Percentiles rank a stretch among this genome's conserved stretches.
Evolutionary conservation across 2,888 invertebrate species (phyloP).

Genomic region (Encarsia formosa): DNA sequence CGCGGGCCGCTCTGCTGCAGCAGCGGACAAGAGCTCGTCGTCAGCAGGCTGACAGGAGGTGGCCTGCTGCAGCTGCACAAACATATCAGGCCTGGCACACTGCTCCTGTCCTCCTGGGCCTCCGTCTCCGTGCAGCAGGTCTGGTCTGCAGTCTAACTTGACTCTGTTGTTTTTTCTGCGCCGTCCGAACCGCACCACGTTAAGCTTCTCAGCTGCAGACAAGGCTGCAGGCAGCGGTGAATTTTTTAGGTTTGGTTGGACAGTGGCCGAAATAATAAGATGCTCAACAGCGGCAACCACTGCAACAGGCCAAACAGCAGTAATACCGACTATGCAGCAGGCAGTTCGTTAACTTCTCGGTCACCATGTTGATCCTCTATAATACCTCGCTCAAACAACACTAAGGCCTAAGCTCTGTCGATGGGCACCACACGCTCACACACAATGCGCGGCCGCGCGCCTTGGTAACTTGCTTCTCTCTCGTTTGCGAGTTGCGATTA

Average conservation of each 20-base stretch:
- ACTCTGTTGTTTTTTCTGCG: too few relatives aligned
- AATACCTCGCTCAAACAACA: too few relatives aligned
- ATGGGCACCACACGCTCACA: constrained; percentile 4
- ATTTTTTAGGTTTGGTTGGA: neutral
- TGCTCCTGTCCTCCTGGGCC: too few relatives aligned
- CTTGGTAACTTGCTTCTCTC: neutral
- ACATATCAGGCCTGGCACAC: too few relatives aligned
- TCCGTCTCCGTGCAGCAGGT: too few relatives aligned
- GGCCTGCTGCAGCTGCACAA: too few relatives aligned
- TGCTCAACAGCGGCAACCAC: neutral
- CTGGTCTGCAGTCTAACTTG: too few relatives aligned
- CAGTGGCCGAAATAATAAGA: too few relatives aligned
- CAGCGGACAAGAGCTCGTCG: neutral
- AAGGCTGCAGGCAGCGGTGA: neutral
- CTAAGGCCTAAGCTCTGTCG: too few relatives aligned
- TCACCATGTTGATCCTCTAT: constrained; percentile 49
- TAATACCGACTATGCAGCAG: too few relatives aligned
- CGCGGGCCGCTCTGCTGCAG: neutral
- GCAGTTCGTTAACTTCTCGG: constrained; percentile 47
- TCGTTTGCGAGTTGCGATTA: constrained; percentile 1
- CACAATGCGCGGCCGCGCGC: neutral
- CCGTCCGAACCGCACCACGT: too few relatives aligned
- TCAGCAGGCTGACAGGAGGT: too few relatives aligned
- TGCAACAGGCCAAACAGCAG: constrained; percentile 28
- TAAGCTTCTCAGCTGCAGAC: neutral